Base-by-base conservation (phyloP, 2,888 invertebrate genomes). In the Archaeoteleia sp. region DNA sequence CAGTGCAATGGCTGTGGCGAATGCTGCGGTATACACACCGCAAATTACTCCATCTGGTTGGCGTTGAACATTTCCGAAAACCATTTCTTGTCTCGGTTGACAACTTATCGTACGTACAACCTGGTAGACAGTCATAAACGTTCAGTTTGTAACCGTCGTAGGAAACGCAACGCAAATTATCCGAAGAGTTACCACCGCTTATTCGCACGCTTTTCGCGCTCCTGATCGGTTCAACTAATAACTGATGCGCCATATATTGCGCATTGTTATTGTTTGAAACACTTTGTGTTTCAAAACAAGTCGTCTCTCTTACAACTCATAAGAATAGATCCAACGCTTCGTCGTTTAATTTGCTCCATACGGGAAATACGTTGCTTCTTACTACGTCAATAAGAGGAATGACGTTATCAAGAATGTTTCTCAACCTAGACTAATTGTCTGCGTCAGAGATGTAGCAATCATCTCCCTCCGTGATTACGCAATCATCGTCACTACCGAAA, bases 21-120 rank as follows among this genome's bases (percentile, higher is more conserved):
- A 71, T 13, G 71, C 71, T 13, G 62, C 61, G 7, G 71, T 67
- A 46, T 63, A 69, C 30, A 73, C 40, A 0, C 70, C 72, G 35
- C 71, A 73, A 23, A 39, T 46, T n/a, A 6, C 9, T 10, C n/a
- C 6, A 29, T 62, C 67, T 1, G 55, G 53, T 51, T 73, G 72
- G 2, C 29, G 70, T 2, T 10, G 12, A 9, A 48, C 48, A 0
- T 27, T 27, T 12, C 25, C 14, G 7, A 17, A 14, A 5, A 15
- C 6, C 5, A 37, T 48, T 45, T 71, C 9, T 3, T 7, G 3
- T n/a, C n/a, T n/a, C n/a, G 8, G 17, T 9, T n/a, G n/a, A n/a
- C n/a, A n/a, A n/a, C n/a, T n/a, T n/a, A n/a, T n/a, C n/a, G n/a
- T n/a, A n/a, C n/a, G 7, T 20, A 14, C 34, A 70, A 20, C 23